Base-by-base conservation (phyloP, 2,888 invertebrate species). In the Phalera bucephala region DNA sequence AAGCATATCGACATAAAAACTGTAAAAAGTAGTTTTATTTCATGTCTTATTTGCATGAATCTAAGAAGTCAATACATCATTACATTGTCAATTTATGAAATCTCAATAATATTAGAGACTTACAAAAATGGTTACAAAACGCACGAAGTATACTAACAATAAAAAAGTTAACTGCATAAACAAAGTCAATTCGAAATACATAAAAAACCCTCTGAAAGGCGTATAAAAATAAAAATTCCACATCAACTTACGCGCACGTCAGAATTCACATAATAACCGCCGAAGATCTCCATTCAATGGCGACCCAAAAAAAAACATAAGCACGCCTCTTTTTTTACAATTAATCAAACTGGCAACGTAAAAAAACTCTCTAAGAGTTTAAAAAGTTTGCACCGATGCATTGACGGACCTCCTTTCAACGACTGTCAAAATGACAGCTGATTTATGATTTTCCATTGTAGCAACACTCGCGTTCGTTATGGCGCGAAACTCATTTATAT, bases 381-480 rank as follows among this genome's bases (percentile, higher is more conserved):
- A 80, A 84, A 84, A 83, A 71, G 81, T 80, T 76, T 80, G 85
- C 84, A 82, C 77, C 84, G 77, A 82, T 79, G 85, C 85, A 87
- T 83, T 83, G 84, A 85, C 77, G 79, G 62, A 63, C 73, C 74
- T 80, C 75, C 78, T 86, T 86, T 87, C 86, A 87, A 74, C 82
- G 63, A 72, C 78, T 85, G 84, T 83, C 86, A 82, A 76, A 81
- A 61, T 84, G 85, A 84, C 85, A 77, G 71, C 62, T 86, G 85
- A 87, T 87, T 87, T 87, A 87, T 86, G 80, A 72, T 81, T 74
- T 72, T 63, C 78, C 78, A 80, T 86, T 86, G 85, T 84, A 73
- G 83, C 79, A 79, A 58, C 77, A 76, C 76, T 74, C 62, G 65
- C 69, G 72, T 78, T 79, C 82, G 80, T 80, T 84, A 83, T 82